Percentiles rank a stretch among this genome's conserved stretches.
These are phyloP conservation scores for Belonocnema kinseyi DNA, from an alignment of 1,140 invertebrate genomes.

Conservation along the genomic window DNA sequence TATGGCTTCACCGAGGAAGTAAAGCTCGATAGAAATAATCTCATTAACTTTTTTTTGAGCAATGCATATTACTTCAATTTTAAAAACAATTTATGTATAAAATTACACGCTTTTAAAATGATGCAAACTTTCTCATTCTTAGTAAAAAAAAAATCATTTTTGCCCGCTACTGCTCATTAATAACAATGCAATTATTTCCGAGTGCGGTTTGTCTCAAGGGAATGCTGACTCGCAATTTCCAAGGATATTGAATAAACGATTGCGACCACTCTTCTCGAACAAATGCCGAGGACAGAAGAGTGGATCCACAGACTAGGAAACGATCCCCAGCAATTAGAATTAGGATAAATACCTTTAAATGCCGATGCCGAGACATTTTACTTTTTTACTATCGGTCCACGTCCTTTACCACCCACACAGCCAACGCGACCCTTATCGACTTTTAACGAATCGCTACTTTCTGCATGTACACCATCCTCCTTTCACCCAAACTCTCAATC, in stretches of 20 bases:
- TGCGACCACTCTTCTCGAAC: background rate
- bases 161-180: slow-evolving; percentile 56
- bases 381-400: slow-evolving; percentile 24
- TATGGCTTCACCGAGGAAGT: too few species aligned
- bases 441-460: slow-evolving; percentile 18
- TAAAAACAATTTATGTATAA: too few species aligned
- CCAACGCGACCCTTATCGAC: slow-evolving; percentile 20
- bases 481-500: slow-evolving; percentile 17
- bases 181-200: slow-evolving; percentile 60
- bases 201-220: slow-evolving; percentile 35
- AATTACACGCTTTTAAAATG: too few species aligned
- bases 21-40: too few species aligned
- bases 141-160: background rate
- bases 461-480: slow-evolving; percentile 15
- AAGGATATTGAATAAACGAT: slow-evolving; percentile 40
- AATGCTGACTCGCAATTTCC: slow-evolving; percentile 21
- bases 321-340: slow-evolving; percentile 46
- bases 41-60: too few species aligned
- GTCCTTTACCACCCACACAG: background rate
- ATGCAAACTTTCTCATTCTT: too few species aligned
- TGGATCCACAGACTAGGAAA: slow-evolving; percentile 2
- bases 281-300: background rate
- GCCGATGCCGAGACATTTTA: slow-evolving; percentile 29
- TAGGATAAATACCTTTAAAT: slow-evolving; percentile 52
- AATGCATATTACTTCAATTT: too few species aligned